Evolutionary conservation across 1,140 invertebrate species (phyloP).

Genomic region (Aphis craccivora): DNA sequence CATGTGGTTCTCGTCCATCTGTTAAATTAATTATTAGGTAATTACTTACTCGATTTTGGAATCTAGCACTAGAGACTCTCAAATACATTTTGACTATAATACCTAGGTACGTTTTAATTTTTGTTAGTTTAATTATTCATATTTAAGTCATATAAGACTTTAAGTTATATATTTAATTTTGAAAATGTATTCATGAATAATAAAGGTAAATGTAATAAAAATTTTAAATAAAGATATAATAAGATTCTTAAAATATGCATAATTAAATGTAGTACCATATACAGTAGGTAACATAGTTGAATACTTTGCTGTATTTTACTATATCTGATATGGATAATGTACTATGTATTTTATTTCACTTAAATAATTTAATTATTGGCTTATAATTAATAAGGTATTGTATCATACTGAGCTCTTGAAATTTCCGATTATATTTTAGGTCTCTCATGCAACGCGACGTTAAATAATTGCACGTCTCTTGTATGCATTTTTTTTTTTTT

Average conservation of each 20-base stretch:
- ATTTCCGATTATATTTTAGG: background rate
- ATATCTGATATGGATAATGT: too few species aligned
- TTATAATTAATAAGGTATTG: background rate
- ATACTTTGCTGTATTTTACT: too few species aligned
- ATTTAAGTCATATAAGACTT: background rate
- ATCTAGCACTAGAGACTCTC: background rate
- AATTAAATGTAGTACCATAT: background rate
- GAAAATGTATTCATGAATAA: background rate
- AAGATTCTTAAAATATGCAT: background rate
- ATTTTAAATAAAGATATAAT: background rate
- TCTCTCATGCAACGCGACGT: background rate
- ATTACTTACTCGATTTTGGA: background rate
- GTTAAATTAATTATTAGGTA: background rate
- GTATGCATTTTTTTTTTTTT: too few species aligned
- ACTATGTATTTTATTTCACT: background rate
- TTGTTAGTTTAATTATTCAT: background rate
- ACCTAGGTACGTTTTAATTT: background rate
- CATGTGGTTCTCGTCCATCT: background rate
- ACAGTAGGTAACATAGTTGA: background rate
- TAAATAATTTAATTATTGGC: background rate
- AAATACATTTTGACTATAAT: background rate
- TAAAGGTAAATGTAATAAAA: background rate
- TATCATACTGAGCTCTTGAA: background rate
- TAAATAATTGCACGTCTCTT: background rate
- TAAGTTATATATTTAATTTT: background rate